Percentiles rank a stretch among this genome's conserved stretches.
phyloP scores from a whole-genome alignment of 1,140 invertebrate genomes.

The Laodelphax striatellus region DNA sequence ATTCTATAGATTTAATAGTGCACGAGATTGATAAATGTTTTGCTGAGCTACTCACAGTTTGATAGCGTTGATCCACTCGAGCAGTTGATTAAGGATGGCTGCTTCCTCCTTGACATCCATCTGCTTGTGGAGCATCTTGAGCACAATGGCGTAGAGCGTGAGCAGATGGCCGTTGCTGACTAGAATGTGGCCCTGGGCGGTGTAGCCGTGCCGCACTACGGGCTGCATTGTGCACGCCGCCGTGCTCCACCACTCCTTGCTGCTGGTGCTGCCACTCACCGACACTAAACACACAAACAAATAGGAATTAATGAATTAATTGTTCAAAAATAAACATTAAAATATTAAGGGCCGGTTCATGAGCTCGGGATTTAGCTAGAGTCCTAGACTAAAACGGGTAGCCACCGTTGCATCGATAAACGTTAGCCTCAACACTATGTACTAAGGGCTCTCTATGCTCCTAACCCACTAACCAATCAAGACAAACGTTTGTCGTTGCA shows the following conservation, averaged over 20 bases:
- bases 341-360: no score
- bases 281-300: slow-evolving; percentile 25
- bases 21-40: no score
- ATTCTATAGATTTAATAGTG: no score
- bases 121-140: slow-evolving; percentile 28
- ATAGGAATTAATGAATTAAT: no score
- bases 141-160: slow-evolving; percentile 35
- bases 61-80: slow-evolving; percentile 36
- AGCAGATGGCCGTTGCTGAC: slow-evolving; percentile 34
- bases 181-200: slow-evolving; percentile 33
- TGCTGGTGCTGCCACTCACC: slow-evolving; percentile 22
- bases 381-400: no score
- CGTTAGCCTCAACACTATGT: no score
- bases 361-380: no score
- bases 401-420: no score
- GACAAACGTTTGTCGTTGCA: no score
- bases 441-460: no score
- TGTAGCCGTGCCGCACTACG: slow-evolving; percentile 31
- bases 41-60: slow-evolving; percentile 31
- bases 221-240: slow-evolving; percentile 34
- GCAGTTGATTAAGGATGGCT: slow-evolving; percentile 34
- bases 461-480: no score
- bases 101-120: slow-evolving; percentile 35
- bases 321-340: no score
- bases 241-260: slow-evolving; percentile 29